Conservation (phyloP, 2,888 invertebrate genomes). For the Tetragonisca angustula region DNA sequence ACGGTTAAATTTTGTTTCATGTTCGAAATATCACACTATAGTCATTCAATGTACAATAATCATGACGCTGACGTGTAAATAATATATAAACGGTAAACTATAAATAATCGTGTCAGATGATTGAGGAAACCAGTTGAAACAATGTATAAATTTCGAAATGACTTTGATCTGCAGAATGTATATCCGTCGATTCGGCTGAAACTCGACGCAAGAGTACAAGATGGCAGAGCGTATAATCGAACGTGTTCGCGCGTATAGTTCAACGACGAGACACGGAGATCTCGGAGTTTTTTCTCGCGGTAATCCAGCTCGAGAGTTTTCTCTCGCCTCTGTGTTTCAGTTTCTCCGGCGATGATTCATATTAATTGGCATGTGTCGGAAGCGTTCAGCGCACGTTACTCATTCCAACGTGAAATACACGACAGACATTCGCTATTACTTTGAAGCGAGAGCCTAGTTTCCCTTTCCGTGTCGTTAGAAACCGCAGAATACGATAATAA, state of each 20-base stretch:
- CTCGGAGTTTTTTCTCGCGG: conserved; percentile 5
- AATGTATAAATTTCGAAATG: too few relatives aligned
- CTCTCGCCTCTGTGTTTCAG: conserved; percentile 18
- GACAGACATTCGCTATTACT: conserved; percentile 43
- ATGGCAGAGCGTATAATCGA: neutral
- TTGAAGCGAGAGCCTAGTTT: conserved; percentile 28
- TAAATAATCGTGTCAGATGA: too few relatives aligned
- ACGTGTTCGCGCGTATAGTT: neutral
- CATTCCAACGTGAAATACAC: conserved; percentile 37
- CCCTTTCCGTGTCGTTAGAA: conserved; percentile 53
- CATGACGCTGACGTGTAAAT: too few relatives aligned
- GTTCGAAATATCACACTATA: too few relatives aligned
- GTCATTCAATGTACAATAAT: too few relatives aligned
- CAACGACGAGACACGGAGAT: neutral
- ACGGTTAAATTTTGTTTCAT: too few relatives aligned
- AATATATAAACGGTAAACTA: too few relatives aligned
- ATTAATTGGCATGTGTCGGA: conserved; percentile 42
- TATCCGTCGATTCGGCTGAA: neutral
- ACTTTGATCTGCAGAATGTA: too few relatives aligned
- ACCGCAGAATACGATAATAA: conserved; percentile 68
- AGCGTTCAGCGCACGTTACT: conserved; percentile 25
- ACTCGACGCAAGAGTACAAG: neutral
- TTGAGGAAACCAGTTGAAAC: too few relatives aligned
- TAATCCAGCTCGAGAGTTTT: neutral
- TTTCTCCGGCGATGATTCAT: conserved; percentile 29